Conservation (phyloP, 1,140 invertebrate genomes). For the Cotesia glomerata region DNA sequence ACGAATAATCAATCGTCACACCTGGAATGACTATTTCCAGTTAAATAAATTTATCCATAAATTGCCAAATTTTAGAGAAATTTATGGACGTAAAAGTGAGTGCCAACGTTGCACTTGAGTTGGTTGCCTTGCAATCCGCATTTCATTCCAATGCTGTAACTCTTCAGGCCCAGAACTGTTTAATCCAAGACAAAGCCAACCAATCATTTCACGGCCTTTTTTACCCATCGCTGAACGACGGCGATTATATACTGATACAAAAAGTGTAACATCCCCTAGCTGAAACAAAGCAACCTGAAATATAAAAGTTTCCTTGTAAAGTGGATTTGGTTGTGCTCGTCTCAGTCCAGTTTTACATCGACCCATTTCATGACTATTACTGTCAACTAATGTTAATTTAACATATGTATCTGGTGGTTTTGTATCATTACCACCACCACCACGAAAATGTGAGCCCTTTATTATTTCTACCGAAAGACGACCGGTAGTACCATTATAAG, state of each 20-base stretch:
- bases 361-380: conserved; percentile 90
- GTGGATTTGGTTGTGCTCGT: conserved; percentile 90
- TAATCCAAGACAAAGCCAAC: conserved; percentile 91
- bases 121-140: conserved; percentile 67
- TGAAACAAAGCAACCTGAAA: conserved; percentile 96
- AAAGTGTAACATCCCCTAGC: conserved; percentile 92
- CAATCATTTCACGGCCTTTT: conserved; percentile 86
- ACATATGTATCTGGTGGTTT: conserved; percentile 92
- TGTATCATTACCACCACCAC: conserved; percentile 63
- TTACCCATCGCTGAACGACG: conserved; percentile 85
- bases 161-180: conserved; percentile 92
- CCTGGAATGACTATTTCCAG: not conserved
- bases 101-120: conserved; percentile 61
- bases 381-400: conserved; percentile 88
- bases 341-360: conserved; percentile 89
- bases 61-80: not conserved
- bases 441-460: conserved; percentile 91
- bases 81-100: conserved; percentile 57
- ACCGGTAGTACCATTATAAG: conserved; percentile 92
- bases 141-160: conserved; percentile 92
- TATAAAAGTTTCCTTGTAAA: conserved; percentile 95
- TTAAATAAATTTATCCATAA: not conserved
- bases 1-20: not conserved
- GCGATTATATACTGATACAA: conserved; percentile 91
- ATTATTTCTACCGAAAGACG: conserved; percentile 90